Evolutionary conservation across 2,797 vertebrate species (phyloP).

Genomic region (Cercopithecus neglectus): DNA sequence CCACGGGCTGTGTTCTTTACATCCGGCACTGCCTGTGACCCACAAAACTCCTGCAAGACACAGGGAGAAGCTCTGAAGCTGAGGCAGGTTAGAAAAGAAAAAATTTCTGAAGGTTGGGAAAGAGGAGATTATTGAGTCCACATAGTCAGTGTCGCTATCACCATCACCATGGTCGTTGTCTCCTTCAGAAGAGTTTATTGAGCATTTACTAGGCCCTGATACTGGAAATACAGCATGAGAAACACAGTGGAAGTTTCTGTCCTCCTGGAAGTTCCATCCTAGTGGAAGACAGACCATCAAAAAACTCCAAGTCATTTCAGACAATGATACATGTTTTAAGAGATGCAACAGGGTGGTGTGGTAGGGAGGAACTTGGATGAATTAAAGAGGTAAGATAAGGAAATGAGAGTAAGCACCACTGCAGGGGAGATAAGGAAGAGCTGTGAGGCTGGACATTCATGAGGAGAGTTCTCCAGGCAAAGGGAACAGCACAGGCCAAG

Average conservation of each 20-base stretch:
- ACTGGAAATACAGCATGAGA: neutral
- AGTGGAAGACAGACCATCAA: neutral
- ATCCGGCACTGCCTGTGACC: neutral
- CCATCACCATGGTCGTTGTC: too few species aligned
- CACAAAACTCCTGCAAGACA: neutral
- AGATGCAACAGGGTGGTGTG: neutral
- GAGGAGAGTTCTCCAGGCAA: neutral
- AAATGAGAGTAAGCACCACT: neutral
- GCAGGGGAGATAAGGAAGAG: neutral
- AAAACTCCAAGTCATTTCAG: neutral
- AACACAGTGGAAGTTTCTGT: neutral
- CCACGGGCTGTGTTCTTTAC: neutral
- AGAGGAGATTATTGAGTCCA: neutral
- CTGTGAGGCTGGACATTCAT: neutral
- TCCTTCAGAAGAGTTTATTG: neutral
- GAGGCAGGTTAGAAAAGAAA: neutral
- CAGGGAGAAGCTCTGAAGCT: neutral
- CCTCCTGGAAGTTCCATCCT: neutral
- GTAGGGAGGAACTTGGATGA: neutral
- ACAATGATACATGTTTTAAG: neutral
- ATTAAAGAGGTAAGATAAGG: neutral
- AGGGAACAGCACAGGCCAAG: neutral
- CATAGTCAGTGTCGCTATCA: accelerated
- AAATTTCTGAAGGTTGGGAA: neutral
- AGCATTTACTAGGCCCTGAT: neutral